These are phyloP conservation scores for Nothobranchius kuhntae DNA, from an alignment of 2,113 vertebrate genomes.

Conservation along the genomic window DNA sequence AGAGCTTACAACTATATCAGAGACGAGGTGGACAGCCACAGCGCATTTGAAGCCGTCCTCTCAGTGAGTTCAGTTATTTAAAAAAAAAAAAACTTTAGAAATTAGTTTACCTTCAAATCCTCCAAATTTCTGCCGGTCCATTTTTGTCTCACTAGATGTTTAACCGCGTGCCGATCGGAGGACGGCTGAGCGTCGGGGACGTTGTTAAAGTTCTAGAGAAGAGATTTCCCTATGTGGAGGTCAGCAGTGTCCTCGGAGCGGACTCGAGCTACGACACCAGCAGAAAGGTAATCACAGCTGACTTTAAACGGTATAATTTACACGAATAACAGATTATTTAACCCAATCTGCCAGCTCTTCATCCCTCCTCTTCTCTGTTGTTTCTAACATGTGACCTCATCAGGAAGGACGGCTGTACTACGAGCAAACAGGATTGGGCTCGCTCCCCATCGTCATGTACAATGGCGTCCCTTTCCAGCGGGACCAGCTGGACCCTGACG, in stretches of 20 bases:
- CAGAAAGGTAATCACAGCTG: constrained; percentile 85
- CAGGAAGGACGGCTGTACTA: constrained; percentile 90
- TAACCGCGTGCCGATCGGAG: constrained; percentile 84
- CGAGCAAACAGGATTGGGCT: constrained; percentile 90
- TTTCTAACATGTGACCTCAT: not conserved
- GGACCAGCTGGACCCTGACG: constrained; percentile 94
- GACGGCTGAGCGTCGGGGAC: constrained; percentile 85
- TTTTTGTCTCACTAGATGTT: constrained; percentile 82
- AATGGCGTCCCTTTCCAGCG: constrained; percentile 93
- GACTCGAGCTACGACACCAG: constrained; percentile 93
- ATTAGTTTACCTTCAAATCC: not conserved
- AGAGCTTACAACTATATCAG: constrained; percentile 93
- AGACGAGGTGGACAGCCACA: constrained; percentile 88
- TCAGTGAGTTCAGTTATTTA: constrained; percentile 79
- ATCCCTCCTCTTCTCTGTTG: too few relatives aligned
- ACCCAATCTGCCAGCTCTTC: too few relatives aligned
- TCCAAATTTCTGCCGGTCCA: not conserved
- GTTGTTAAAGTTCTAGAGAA: constrained; percentile 92
- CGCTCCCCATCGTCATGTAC: constrained; percentile 91
- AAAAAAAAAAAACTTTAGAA: not conserved
- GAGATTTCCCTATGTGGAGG: constrained; percentile 90
- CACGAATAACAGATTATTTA: too few relatives aligned
- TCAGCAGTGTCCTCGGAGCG: constrained; percentile 88
- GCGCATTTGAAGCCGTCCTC: constrained; percentile 89
- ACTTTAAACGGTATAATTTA: not conserved